Conservation (phyloP, 2,888 invertebrate genomes). For the Eretmocerus hayati region DNA sequence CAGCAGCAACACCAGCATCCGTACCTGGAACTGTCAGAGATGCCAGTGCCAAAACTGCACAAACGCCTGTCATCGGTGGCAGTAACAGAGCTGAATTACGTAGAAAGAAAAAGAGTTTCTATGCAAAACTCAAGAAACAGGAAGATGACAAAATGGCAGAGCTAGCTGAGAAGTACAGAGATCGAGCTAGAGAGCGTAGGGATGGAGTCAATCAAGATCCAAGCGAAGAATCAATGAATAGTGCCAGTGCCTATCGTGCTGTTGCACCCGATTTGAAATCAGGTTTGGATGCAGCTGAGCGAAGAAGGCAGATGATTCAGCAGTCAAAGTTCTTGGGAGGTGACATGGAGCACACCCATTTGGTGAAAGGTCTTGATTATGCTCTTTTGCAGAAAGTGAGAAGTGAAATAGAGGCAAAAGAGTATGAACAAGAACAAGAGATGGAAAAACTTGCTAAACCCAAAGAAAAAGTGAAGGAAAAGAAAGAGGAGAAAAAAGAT, state of each 20-base stretch:
- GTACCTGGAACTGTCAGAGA: slow-evolving; percentile 60
- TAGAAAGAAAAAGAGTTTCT: slow-evolving; percentile 89
- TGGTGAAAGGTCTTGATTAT: slow-evolving; percentile 96
- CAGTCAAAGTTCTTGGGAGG: slow-evolving; percentile 99
- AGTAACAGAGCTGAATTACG: slow-evolving; percentile 66
- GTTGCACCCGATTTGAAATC: slow-evolving; percentile 95
- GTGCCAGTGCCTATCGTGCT: slow-evolving; percentile 81
- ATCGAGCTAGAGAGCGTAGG: slow-evolving; percentile 82
- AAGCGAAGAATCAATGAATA: slow-evolving; percentile 76
- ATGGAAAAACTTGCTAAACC: slow-evolving; percentile 56
- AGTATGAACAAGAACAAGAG: slow-evolving; percentile 76
- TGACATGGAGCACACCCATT: slow-evolving; percentile 99
- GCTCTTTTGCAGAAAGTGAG: slow-evolving; percentile 81
- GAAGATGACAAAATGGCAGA: slow-evolving; percentile 94
- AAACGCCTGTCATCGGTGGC: slow-evolving; percentile 36
- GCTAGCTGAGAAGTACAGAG: slow-evolving; percentile 86
- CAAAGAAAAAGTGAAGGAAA: slow-evolving; percentile 48
- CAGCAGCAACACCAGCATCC: slow-evolving; percentile 50
- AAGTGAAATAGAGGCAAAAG: slow-evolving; percentile 76
- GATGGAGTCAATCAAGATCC: slow-evolving; percentile 79
- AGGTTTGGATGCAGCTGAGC: slow-evolving; percentile 88
- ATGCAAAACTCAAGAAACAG: slow-evolving; percentile 87
- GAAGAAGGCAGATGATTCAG: slow-evolving; percentile 88
- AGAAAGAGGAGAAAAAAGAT: slow-evolving; percentile 53
- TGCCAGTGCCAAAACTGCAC: slow-evolving; percentile 61